Percentiles rank a stretch among this genome's conserved stretches.
Evolutionary conservation across 2,888 invertebrate species (phyloP).

Genomic region (Trichacis sp.): DNA sequence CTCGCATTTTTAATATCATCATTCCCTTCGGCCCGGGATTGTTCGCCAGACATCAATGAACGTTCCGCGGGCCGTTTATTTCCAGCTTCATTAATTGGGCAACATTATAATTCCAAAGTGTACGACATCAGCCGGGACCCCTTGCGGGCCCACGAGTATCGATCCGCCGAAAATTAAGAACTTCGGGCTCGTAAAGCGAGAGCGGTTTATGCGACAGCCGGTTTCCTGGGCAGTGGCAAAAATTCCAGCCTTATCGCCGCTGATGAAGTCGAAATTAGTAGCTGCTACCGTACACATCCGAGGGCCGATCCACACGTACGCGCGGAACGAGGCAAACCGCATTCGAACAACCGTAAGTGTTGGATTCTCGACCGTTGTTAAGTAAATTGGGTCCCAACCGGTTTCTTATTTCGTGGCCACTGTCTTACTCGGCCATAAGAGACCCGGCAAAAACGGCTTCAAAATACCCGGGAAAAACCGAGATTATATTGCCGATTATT

Average conservation of each 20-base stretch:
- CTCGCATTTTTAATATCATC: not conserved
- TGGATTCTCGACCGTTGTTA: slow-evolving; percentile 69
- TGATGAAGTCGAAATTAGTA: slow-evolving; percentile 70
- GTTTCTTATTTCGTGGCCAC: slow-evolving; percentile 69
- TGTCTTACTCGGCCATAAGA: slow-evolving; percentile 60
- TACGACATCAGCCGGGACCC: slow-evolving; percentile 14
- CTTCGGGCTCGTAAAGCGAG: slow-evolving; percentile 18
- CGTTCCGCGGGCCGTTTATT: slow-evolving; percentile 40
- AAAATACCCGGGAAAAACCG: slow-evolving; percentile 31
- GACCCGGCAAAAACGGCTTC: slow-evolving; percentile 42
- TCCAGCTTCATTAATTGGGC: slow-evolving; percentile 41
- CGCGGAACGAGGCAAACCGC: slow-evolving; percentile 25
- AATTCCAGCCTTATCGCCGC: slow-evolving; percentile 66
- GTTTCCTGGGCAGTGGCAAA: slow-evolving; percentile 50
- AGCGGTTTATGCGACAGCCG: slow-evolving; percentile 37
- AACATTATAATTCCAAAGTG: slow-evolving; percentile 36
- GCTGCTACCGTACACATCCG: slow-evolving; percentile 65
- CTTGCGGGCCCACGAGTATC: slow-evolving; percentile 31
- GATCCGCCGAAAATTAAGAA: slow-evolving; percentile 40
- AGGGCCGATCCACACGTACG: slow-evolving; percentile 47
- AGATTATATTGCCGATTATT: not conserved
- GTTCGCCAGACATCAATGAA: slow-evolving; percentile 14
- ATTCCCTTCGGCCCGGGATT: too few species aligned
- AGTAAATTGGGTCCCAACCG: slow-evolving; percentile 69
- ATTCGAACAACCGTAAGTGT: slow-evolving; percentile 65